Evolutionary conservation across 2,888 invertebrate genomes (phyloP), one percentile per base, ranked within the genome.

Genomic region (Xanthia togata): DNA sequence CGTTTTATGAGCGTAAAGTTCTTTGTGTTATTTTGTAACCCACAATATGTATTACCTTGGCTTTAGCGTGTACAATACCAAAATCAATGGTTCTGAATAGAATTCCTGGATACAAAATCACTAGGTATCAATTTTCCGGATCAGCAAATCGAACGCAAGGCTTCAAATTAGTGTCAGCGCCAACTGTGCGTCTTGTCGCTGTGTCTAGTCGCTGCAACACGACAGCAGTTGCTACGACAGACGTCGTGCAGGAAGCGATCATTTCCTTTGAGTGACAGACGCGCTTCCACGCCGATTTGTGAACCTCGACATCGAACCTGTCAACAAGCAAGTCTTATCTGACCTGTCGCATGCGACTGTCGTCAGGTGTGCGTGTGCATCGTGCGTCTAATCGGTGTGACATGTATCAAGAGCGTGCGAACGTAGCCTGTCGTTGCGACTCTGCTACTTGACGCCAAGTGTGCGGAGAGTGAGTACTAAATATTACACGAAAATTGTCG

Each of bases 71-170:
- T 31, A n/a, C 14, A 47, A 55, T 60, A 38, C 31, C 8, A 74
- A 81, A 80, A 78, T 41, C 41, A 73, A 41, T 26, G 14, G 8
- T 65, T 31, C 53, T n/a, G 44, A 55, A 47, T 53, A 67, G 20
- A 62, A 55, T 67, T 55, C 62, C 60, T 41, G 9, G n/a, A 47
- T 6, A 47, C 78, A 73, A 50, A 79, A 31, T 59, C 64, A 53
- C 81, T 62, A 75, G 53, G 38, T 65, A 73, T 38, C 44, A 79
- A 76, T 68, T 76, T 67, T 50, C 55, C 35, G 35, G 11, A 31
- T 35, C 14, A 41, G 65, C 20, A 67, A 63, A 68, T 53, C 23
- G 76, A 65, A 75, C 23, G n/a, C 44, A 65, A 67, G 31, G 55
- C 12, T 79, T 80, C 20, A 41, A 65, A 81, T 67, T 6, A 59